These are phyloP conservation scores for Hyposoter didymator DNA, from an alignment of 2,888 invertebrate genomes.

Conservation along the genomic window DNA sequence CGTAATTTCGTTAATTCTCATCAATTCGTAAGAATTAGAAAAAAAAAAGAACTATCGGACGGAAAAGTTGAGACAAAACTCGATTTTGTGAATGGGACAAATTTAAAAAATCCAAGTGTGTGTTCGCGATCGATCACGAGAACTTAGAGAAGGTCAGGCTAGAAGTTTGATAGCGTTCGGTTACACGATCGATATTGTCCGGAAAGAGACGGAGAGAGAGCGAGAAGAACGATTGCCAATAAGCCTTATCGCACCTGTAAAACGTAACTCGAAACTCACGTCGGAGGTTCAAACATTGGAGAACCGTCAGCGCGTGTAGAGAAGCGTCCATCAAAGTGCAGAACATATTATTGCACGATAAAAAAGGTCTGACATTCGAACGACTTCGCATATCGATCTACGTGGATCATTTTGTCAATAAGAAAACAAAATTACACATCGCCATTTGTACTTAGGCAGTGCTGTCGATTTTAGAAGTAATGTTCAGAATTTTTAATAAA, in stretches of 20 bases:
- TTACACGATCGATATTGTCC: constrained; percentile 36
- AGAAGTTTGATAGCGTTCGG: constrained; percentile 40
- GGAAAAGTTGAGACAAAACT: neutral
- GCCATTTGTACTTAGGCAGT: neutral
- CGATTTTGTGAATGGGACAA: neutral
- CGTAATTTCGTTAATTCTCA: neutral
- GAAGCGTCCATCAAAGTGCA: constrained; percentile 3
- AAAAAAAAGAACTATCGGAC: neutral
- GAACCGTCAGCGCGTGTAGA: constrained; percentile 5
- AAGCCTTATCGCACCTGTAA: constrained; percentile 54
- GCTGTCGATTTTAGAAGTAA: too few species aligned
- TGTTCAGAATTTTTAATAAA: too few species aligned
- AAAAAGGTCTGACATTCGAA: constrained; percentile 16
- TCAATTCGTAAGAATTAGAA: neutral
- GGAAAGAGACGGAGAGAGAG: neutral
- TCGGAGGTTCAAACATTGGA: constrained; percentile 29
- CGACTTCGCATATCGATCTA: neutral
- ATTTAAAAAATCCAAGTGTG: neutral
- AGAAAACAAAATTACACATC: neutral
- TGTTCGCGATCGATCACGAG: neutral
- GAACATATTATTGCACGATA: constrained; percentile 19
- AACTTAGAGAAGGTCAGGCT: constrained; percentile 44
- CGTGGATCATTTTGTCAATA: neutral
- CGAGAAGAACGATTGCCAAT: constrained; percentile 9
- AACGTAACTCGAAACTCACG: constrained; percentile 51